phyloP scores from a whole-genome alignment of 2,113 vertebrate species.

The Ochotona princeps region DNA sequence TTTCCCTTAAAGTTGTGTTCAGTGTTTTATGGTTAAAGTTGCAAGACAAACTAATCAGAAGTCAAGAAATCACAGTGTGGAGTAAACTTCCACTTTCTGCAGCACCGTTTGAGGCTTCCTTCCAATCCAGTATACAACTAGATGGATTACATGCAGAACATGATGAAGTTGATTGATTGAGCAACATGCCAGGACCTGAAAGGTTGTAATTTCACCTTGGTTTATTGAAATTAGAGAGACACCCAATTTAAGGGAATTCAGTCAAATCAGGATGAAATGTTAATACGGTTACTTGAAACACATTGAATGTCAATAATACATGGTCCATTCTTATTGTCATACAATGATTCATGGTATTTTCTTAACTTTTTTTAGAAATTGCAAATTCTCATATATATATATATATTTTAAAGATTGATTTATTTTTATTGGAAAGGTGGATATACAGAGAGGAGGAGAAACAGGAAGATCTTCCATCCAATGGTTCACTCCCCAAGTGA shows the following conservation, averaged over 20 bases:
- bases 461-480: too few species aligned
- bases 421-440: too few species aligned
- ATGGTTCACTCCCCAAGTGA: too few species aligned
- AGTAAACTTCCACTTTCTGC: conserved; percentile 48
- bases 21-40: conserved; percentile 63
- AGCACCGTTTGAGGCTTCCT: conserved; percentile 71
- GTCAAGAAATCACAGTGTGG: conserved; percentile 37
- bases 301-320: conserved; percentile 32
- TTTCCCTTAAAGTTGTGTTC: conserved; percentile 56
- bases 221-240: conserved; percentile 79
- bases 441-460: too few species aligned
- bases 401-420: too few species aligned
- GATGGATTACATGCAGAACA: conserved; percentile 61
- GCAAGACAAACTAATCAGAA: conserved; percentile 18
- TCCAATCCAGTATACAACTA: conserved; percentile 69
- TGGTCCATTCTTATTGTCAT: conserved; percentile 29
- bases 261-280: conserved; percentile 37
- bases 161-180: conserved; percentile 80
- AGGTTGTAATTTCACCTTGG: conserved; percentile 81
- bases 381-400: background rate
- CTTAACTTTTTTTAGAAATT: conserved; percentile 31
- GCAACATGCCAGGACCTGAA: conserved; percentile 73
- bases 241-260: conserved; percentile 70
- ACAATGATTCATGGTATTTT: background rate
- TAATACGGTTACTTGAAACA: conserved; percentile 45